Evolutionary conservation across 2,888 invertebrate genomes (phyloP).

Genomic region (Philhelius pedissequus): DNA sequence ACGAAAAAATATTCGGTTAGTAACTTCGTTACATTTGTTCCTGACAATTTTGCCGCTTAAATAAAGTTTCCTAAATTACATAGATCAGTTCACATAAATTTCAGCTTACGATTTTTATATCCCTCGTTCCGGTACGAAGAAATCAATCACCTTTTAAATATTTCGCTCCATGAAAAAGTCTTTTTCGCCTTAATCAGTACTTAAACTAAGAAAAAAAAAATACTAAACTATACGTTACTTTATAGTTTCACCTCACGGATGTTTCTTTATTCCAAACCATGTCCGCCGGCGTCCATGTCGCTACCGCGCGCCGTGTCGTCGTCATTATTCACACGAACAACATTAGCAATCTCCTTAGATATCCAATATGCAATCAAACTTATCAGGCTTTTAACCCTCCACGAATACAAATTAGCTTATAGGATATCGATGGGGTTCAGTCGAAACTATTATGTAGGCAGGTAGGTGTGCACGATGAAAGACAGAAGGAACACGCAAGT

Average conservation of each 20-base stretch:
- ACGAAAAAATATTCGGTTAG: too few species aligned
- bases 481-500: background rate
- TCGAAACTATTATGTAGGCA: background rate
- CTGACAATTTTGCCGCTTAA: too few species aligned
- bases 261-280: background rate
- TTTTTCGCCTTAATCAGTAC: too few species aligned
- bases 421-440: constrained; percentile 10
- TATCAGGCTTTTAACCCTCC: constrained; percentile 24
- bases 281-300: background rate
- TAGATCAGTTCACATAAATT: too few species aligned
- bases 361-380: constrained; percentile 28
- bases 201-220: background rate
- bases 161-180: too few species aligned
- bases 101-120: too few species aligned
- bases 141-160: too few species aligned
- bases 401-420: constrained; percentile 23
- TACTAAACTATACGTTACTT: background rate
- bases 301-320: background rate
- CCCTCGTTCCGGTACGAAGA: too few species aligned
- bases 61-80: too few species aligned
- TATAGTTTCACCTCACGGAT: background rate
- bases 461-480: background rate
- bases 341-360: background rate
- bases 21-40: too few species aligned
- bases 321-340: constrained; percentile 8